Base-by-base conservation (phyloP, 1,140 invertebrate species). In the Trypoxylus dichotomus region DNA sequence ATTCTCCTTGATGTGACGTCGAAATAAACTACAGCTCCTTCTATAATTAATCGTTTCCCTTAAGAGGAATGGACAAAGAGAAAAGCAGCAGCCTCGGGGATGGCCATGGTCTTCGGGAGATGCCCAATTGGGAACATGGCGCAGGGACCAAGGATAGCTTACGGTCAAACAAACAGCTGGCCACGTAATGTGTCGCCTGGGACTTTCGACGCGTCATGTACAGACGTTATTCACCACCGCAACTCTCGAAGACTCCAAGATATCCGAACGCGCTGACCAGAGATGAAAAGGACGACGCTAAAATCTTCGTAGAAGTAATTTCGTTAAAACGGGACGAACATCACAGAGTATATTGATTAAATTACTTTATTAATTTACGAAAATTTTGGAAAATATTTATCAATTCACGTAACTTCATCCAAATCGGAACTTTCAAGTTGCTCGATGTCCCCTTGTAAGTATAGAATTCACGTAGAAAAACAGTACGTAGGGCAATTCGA, bases 121-220 rank as follows among this genome's bases (percentile, higher is more conserved):
- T 78, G 80, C 83, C 83, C 81, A 81, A 79, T 80, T 80, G 83
- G 83, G 83, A 84, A 79, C 80, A 19, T 19, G 47, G 47, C 47
- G 19, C 19, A 54, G 47, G 47, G 47, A 80, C 81, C 83, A n/a
- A n/a, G n/a, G n/a, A 85, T 85, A 85, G 84, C 84, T 85, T 84
- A 85, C 83, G 83, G 84, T 84, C 84, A 85, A 85, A 85, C 84
- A 84, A 85, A 84, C 81, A 84, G 82, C 80, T 79, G 83, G 85
- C 85, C 85, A 85, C 85, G 85, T 85, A 85, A 85, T 85, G 85
- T 85, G 85, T 84, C 85, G 85, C 84, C 81, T 83, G 85, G 85
- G 85, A 85, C 82, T 80, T 80, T 77, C 78, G 81, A 80, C 81
- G 80, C 75, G 78, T 79, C 76, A 60, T 77, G 41, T 71, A 77